phyloP scores from a whole-genome alignment of 92 coral and sea anemone genomes.

The Desmophyllum pertusum region DNA sequence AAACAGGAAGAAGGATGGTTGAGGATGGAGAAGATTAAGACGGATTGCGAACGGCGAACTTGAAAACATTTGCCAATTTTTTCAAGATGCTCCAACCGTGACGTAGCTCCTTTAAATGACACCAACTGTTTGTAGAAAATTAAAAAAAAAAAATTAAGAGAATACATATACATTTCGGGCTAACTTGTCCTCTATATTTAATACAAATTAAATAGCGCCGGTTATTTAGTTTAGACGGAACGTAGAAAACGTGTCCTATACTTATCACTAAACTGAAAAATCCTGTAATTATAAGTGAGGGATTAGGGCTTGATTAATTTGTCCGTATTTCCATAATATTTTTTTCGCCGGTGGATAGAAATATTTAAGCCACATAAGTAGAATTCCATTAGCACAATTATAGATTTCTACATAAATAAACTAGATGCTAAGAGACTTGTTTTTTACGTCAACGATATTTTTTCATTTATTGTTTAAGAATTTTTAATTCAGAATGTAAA shows the following conservation, averaged over 20 bases:
- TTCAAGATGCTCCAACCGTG: too few species aligned
- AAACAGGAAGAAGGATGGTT: too few species aligned
- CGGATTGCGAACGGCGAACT: too few species aligned
- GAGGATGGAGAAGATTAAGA: too few species aligned
- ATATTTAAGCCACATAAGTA: not conserved
- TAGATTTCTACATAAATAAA: not conserved
- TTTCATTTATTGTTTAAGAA: not conserved
- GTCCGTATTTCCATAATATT: not conserved
- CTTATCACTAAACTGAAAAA: not conserved
- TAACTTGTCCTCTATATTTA: not conserved
- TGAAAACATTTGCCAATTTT: too few species aligned
- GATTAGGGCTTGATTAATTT: not conserved
- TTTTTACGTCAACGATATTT: constrained; percentile 4
- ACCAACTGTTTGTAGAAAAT: too few species aligned
- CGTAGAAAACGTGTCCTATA: not conserved
- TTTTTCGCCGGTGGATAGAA: not conserved
- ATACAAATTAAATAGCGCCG: too few species aligned
- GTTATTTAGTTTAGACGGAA: not conserved
- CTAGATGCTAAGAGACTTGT: not conserved
- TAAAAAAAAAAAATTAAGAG: too few species aligned
- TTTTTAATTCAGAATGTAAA: not conserved
- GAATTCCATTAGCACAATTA: not conserved
- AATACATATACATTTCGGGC: too few species aligned
- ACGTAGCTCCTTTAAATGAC: too few species aligned
- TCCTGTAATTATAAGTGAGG: too few species aligned